phyloP scores from a whole-genome alignment of 1,140 invertebrate genomes.

The Caenorhabditis tropicalis region DNA sequence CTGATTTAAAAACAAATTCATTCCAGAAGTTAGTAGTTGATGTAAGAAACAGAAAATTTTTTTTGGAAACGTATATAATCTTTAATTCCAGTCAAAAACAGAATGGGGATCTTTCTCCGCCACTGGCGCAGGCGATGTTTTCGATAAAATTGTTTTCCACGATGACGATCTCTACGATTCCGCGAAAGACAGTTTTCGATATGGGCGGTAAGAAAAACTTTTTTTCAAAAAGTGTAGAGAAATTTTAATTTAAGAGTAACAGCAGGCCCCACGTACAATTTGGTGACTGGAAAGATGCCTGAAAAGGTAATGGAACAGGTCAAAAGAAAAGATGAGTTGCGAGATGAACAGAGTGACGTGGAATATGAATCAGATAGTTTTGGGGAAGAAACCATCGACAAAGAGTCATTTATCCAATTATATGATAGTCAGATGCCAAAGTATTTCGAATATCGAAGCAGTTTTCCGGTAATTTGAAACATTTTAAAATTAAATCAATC shows the following conservation, averaged over 20 bases:
- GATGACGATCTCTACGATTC: not conserved
- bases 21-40: too few relatives aligned
- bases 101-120: not conserved
- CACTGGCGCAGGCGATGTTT: not conserved
- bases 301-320: not conserved
- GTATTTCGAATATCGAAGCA: not conserved
- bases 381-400: not conserved
- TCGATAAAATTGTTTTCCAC: conserved; percentile 11
- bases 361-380: not conserved
- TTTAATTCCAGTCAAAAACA: not conserved
- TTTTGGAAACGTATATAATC: too few relatives aligned
- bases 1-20: too few relatives aligned
- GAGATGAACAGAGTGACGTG: not conserved
- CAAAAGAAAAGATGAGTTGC: not conserved
- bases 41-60: too few relatives aligned
- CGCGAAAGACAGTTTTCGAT: not conserved
- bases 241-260: not conserved
- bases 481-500: not conserved
- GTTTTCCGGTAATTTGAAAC: not conserved
- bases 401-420: not conserved
- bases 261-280: not conserved
- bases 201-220: not conserved
- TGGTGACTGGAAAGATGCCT: not conserved
- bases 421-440: conserved; percentile 2
- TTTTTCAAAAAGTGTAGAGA: not conserved